Conservation (phyloP, 2,113 vertebrate genomes). For the Lepus americanus region DNA sequence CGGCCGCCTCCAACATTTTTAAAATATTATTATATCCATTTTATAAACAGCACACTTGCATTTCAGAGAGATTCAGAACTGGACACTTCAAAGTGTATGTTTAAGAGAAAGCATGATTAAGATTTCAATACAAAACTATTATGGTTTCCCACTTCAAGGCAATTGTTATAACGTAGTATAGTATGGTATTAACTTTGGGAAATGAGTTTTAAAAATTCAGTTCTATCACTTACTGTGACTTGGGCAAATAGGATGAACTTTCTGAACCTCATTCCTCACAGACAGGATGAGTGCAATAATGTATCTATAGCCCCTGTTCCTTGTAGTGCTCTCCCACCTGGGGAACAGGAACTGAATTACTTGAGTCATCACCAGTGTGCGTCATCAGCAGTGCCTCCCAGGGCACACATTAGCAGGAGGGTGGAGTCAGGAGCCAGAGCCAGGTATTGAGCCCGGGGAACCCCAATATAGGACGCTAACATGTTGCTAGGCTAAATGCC, state of each 20-base stretch:
- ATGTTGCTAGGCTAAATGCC: too few species aligned
- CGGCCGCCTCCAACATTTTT: too few species aligned
- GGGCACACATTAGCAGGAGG: too few species aligned
- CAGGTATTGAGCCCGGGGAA: too few species aligned
- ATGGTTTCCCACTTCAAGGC: neutral
- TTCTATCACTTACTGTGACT: neutral
- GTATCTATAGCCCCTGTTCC: neutral
- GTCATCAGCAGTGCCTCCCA: too few species aligned
- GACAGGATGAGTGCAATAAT: neutral
- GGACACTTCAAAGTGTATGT: neutral
- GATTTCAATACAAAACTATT: neutral
- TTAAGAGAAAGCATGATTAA: neutral
- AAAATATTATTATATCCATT: conserved; percentile 31
- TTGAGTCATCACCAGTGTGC: too few species aligned
- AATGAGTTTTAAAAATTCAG: neutral
- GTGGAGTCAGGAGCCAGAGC: too few species aligned
- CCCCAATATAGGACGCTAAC: too few species aligned
- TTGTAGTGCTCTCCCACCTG: too few species aligned
- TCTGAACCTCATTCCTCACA: neutral
- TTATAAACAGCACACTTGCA: neutral
- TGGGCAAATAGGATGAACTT: neutral
- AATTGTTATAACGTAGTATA: neutral
- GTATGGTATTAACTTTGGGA: neutral
- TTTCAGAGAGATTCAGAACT: neutral
- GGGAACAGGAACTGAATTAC: too few species aligned